A percentile compares a stretch with the other conserved stretches of the same genome.
Conservation (phyloP, 2,888 invertebrate genomes). For the Cheilosia pagana region DNA sequence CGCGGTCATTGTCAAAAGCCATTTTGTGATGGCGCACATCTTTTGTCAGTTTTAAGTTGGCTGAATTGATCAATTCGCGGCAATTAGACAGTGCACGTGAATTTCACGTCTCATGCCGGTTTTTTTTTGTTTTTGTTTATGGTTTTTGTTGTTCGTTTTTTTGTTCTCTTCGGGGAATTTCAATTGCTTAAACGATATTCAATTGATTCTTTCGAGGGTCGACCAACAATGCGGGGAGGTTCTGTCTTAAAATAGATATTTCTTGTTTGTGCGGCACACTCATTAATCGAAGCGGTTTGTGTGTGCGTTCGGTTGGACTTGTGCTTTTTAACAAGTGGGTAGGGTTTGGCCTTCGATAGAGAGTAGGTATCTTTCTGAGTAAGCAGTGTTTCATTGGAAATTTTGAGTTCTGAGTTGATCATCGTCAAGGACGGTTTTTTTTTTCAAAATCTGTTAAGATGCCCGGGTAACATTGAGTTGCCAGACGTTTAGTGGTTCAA, state of each 20-base stretch:
- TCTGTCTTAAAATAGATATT: slow-evolving; percentile 38
- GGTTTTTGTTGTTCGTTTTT: slow-evolving; percentile 14
- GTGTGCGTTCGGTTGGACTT: slow-evolving; percentile 22
- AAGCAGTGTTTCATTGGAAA: no score
- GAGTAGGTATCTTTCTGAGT: slow-evolving; percentile 2
- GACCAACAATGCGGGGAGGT: slow-evolving; percentile 15
- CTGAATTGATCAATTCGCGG: slow-evolving; percentile 65
- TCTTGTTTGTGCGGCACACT: slow-evolving; percentile 17
- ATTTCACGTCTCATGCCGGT: slow-evolving; percentile 58
- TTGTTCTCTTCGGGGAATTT: slow-evolving; percentile 6
- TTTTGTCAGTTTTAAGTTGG: slow-evolving; percentile 18
- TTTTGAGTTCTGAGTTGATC: no score
- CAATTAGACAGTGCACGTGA: slow-evolving; percentile 68
- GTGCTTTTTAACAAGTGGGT: slow-evolving; percentile 31
- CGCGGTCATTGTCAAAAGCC: not conserved
- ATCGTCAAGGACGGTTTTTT: no score
- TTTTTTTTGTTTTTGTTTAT: slow-evolving; percentile 49
- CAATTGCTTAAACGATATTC: slow-evolving; percentile 60
- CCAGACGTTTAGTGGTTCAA: no score
- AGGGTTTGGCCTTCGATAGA: slow-evolving; percentile 35
- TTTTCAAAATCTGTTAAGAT: no score
- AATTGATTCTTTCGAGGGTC: slow-evolving; percentile 50
- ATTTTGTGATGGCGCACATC: slow-evolving; percentile 19
- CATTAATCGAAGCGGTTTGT: slow-evolving; percentile 34
- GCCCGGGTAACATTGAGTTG: no score